Evolutionary conservation across 1,140 invertebrate genomes (phyloP), one percentile per base, ranked within the genome.

Genomic region (Octopus sinensis): DNA sequence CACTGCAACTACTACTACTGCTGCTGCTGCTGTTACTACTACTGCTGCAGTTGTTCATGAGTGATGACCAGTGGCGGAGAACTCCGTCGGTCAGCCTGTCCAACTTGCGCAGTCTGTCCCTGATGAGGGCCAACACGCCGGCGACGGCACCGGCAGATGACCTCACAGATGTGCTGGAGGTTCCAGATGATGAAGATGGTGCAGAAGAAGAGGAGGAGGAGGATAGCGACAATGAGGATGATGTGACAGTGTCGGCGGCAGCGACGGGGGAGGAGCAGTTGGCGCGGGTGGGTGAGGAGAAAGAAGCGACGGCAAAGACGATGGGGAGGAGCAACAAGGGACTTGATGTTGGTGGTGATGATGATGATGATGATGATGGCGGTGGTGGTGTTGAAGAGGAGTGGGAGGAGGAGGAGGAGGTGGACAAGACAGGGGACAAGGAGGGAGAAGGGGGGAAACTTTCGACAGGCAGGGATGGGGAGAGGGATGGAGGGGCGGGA

Each of bases 371-470:
- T 68, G 12, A 68, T 68, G 79, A 80, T 62, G 71, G 80, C 30
- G 62, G 76, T 52, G 30, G 30, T 43, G 30, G 30, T 43, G 30
- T 43, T 43, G 30, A 43, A 43, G 30, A 43, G 3, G 30, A 43
- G 30, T 43, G 30, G 30, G 30, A 43, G 30, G 30, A 43, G 30
- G 30, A 43, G 30, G 30, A 23, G 23, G 23, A 23, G 23, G 23
- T 2, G 30, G 30, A 43, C 30, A 83, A 80, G 54, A 83, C 79
- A 10, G 81, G 78, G 10, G 81, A 76, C n/a, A 81, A 75, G 78
- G 54, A 76, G 10, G 71, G 56, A 17, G 79, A 76, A 54, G 78
- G 56, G 9, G 30, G 30, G 30, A 43, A 43, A 3, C 30, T 43
- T 43, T 2, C 30, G 30, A 43, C 30, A 43, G 30, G 30, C 30